phyloP scores from a whole-genome alignment of 2,888 invertebrate genomes.

The Heliconius ismenius region DNA sequence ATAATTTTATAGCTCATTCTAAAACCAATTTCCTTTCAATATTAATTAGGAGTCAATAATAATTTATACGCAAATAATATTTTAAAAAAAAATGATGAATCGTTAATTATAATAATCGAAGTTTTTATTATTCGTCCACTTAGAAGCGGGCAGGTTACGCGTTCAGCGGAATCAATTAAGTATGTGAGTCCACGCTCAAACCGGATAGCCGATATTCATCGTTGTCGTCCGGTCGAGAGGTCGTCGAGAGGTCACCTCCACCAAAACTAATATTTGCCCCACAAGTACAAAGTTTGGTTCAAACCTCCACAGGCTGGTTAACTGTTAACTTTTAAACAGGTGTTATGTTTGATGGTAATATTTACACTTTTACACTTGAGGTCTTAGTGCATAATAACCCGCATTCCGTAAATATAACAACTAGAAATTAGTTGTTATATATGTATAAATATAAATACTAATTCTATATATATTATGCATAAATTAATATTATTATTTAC shows the following conservation, averaged over 20 bases:
- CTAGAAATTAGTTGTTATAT: not conserved
- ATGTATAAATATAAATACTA: not conserved
- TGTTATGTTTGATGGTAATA: constrained; percentile 48
- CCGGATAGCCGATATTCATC: constrained; percentile 50
- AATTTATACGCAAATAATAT: constrained; percentile 17
- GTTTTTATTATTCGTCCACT: constrained; percentile 33
- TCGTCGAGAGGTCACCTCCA: constrained; percentile 52
- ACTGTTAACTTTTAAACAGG: constrained; percentile 52
- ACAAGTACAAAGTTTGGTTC: constrained; percentile 47
- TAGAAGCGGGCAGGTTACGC: constrained; percentile 35
- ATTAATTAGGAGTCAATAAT: constrained; percentile 5
- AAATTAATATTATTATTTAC: too few relatives aligned
- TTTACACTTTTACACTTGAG: constrained; percentile 40
- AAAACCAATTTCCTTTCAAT: constrained; percentile 17
- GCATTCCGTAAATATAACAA: not conserved
- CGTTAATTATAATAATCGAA: constrained; percentile 29
- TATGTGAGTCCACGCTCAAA: constrained; percentile 43
- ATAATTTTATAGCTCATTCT: constrained; percentile 3
- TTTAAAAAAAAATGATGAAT: not conserved
- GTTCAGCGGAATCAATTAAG: constrained; percentile 45
- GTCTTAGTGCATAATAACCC: not conserved
- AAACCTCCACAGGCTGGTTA: constrained; percentile 43
- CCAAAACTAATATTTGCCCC: constrained; percentile 49
- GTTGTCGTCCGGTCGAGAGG: constrained; percentile 51
- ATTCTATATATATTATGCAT: not conserved